Conservation (phyloP, 2,113 vertebrate species). For the Nycticryphes semicollaris region DNA sequence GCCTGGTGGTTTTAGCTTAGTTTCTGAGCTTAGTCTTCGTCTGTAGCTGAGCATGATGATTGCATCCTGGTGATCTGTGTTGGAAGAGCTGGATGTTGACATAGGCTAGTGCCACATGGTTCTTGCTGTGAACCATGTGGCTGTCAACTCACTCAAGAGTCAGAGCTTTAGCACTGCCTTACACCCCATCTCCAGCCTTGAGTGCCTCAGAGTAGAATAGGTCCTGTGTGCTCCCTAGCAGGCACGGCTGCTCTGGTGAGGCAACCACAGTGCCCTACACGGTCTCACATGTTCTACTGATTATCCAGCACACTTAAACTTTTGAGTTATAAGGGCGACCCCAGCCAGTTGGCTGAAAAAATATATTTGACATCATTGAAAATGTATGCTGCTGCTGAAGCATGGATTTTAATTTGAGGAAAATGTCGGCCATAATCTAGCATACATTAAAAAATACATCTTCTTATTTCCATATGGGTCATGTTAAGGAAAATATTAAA, state of each 20-base stretch:
- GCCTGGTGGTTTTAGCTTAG: background rate
- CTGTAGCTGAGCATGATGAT: background rate
- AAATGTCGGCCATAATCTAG: conserved; percentile 65
- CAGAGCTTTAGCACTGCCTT: background rate
- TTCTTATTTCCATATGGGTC: conserved; percentile 79
- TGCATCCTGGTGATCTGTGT: background rate
- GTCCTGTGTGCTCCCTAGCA: conserved; percentile 15
- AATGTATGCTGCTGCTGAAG: conserved; percentile 63
- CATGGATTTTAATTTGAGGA: conserved; percentile 68
- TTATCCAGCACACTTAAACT: conserved; percentile 10
- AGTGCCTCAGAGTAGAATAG: background rate
- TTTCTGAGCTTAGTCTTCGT: background rate
- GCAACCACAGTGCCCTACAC: background rate
- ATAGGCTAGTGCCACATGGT: background rate
- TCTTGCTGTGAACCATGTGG: background rate
- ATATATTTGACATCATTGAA: conserved; percentile 58
- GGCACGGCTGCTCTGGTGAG: background rate
- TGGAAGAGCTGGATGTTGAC: background rate
- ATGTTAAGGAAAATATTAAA: conserved; percentile 71
- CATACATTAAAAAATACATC: conserved; percentile 68
- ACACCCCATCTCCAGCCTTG: accelerated
- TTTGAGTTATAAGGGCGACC: conserved; percentile 58
- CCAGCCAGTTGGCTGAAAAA: conserved; percentile 50
- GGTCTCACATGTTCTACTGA: conserved; percentile 29
- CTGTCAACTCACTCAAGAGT: background rate